phyloP scores from a whole-genome alignment of 2,797 vertebrate genomes.

The Semaprochilodus insignis region DNA sequence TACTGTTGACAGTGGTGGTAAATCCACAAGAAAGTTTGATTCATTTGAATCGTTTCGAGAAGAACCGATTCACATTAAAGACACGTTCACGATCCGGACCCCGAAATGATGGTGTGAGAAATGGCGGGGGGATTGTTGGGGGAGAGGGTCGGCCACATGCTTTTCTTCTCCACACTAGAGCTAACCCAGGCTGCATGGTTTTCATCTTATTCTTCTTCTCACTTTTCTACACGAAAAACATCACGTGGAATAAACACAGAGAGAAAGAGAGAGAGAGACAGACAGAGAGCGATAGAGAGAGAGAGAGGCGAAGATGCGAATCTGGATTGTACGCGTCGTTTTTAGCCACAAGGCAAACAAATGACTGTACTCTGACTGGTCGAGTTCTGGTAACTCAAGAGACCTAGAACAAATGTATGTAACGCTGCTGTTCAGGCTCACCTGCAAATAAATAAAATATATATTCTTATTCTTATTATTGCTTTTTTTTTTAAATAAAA shows the following conservation, averaged over 20 bases:
- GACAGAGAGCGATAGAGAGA: too few relatives aligned
- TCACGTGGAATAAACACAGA: not conserved
- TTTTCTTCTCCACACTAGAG: not conserved
- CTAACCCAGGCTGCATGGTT: not conserved
- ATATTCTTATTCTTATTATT: too few relatives aligned
- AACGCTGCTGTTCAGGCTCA: too few relatives aligned
- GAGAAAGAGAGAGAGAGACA: too few relatives aligned
- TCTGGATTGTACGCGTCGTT: not conserved
- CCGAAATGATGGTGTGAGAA: not conserved
- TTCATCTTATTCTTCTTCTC: not conserved
- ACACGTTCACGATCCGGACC: not conserved
- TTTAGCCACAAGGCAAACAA: not conserved
- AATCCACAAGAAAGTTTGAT: not conserved
- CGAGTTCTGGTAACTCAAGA: not conserved
- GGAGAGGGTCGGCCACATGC: not conserved
- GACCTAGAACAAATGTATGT: too few relatives aligned
- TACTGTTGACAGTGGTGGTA: too few relatives aligned
- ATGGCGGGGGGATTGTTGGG: not conserved
- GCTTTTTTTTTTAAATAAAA: too few relatives aligned
- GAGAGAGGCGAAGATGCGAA: not conserved
- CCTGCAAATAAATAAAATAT: too few relatives aligned
- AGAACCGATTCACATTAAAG: not conserved
- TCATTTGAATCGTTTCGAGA: not conserved
- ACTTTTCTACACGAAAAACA: not conserved
- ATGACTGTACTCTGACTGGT: not conserved